Evolutionary conservation across 2,888 invertebrate genomes (phyloP).

Genomic region (Empis livida): DNA sequence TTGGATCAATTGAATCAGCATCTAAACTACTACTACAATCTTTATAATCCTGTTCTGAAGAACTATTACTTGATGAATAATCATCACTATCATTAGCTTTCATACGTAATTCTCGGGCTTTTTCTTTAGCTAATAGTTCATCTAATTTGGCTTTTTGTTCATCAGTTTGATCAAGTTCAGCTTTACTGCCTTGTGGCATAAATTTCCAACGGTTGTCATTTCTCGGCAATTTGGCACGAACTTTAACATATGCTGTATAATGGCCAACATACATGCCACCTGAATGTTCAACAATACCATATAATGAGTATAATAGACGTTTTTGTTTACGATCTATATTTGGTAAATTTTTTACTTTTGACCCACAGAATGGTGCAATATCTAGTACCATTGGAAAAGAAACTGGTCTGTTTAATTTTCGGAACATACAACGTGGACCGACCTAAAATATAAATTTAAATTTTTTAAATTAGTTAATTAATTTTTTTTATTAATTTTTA

Average conservation of each 20-base stretch:
- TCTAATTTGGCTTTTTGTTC: conserved; percentile 35
- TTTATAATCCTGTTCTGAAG: conserved; percentile 27
- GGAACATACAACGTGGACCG: conserved; percentile 53
- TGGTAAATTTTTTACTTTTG: conserved; percentile 47
- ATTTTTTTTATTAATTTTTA: too few relatives aligned
- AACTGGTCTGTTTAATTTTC: conserved; percentile 76
- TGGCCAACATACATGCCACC: conserved; percentile 75
- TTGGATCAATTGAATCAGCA: neutral
- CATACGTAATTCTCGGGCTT: conserved; percentile 29
- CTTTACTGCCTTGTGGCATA: conserved; percentile 48
- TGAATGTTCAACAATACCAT: conserved; percentile 90
- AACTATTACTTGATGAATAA: conserved; percentile 44
- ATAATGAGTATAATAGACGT: conserved; percentile 72
- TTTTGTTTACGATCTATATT: conserved; percentile 48
- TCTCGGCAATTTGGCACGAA: conserved; percentile 46
- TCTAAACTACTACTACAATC: neutral
- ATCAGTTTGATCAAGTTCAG: conserved; percentile 39
- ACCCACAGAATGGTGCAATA: conserved; percentile 80
- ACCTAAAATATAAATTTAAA: conserved; percentile 57
- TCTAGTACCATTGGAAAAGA: conserved; percentile 77
- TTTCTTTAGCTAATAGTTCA: conserved; percentile 29
- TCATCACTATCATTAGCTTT: conserved; percentile 38
- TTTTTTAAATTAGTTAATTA: too few relatives aligned
- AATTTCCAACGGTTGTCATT: conserved; percentile 63
- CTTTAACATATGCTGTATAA: conserved; percentile 92